Base-by-base conservation (phyloP, 2,888 invertebrate genomes). In the Lithophane socia region DNA sequence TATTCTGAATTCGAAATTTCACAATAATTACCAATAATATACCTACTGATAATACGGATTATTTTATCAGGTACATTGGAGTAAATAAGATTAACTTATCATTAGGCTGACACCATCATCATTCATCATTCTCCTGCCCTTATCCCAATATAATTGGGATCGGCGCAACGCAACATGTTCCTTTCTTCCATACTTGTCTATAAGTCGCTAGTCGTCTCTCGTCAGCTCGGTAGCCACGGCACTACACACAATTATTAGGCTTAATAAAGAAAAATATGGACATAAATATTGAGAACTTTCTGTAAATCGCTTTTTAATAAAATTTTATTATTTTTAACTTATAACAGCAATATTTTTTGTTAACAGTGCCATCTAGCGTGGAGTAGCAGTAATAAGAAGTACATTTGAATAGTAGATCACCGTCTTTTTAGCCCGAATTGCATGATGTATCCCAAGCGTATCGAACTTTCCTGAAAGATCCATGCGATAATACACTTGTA, bases 281-380 rank as follows among this genome's bases (percentile, higher is more conserved):
- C 0, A 9, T 18, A 37, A 37, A 37, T 37, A 54, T 83, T 66
- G 21, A 49, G 63, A 73, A 77, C 21, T 73, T 87, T 78, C 79
- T 72, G 64, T 64, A 21, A 54, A 58, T 74, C 0, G 5, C 3
- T n/a, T n/a, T 13, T 29, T n/a, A n/a, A n/a, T n/a, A n/a, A n/a
- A n/a, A n/a, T n/a, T n/a, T 63, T 24, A 37, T 5, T 37, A 37
- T 58, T 18, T 24, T 60, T 21, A 8, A 37, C 37, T 13, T 16
- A n/a, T 21, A 21, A 7, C 10, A 21, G 1, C 4, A 49, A 9
- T 9, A 2, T n/a, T 37, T 70, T 64, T 52, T 64, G 24, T 37
- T 47, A 67, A 70, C 18, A 75, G 29, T 49, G 89, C 61, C 87
- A 89, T 89, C 91, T 91, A 87, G 82, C 75, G 86, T 54, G 18